Conservation (phyloP, 2,797 vertebrate genomes). For the Poeciliopsis presidionis region DNA sequence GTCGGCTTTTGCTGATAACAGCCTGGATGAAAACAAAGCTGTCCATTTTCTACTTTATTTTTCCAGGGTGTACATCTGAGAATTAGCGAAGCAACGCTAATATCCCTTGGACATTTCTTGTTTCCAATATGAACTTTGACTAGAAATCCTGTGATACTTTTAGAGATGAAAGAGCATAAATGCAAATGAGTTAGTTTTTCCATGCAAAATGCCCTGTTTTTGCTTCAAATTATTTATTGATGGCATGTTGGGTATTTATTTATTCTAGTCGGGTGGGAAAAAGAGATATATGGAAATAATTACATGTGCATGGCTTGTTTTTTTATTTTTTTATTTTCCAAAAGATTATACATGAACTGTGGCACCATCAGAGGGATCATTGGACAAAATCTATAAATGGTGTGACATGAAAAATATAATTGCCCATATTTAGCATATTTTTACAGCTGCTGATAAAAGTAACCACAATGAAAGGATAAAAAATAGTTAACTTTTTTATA, state of each 20-base stretch:
- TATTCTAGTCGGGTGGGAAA: neutral
- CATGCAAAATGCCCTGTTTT: constrained; percentile 5
- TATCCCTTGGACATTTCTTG: constrained; percentile 31
- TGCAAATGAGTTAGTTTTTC: constrained; percentile 6
- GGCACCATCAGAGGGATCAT: neutral
- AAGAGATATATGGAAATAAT: neutral
- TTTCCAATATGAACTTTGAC: constrained; percentile 27
- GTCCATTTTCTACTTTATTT: constrained; percentile 51
- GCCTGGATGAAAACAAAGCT: constrained; percentile 66
- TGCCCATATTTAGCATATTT: neutral
- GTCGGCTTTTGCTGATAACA: constrained; percentile 66
- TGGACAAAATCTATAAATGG: neutral
- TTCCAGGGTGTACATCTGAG: constrained; percentile 30
- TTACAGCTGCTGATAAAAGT: neutral
- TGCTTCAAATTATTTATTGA: constrained; percentile 2
- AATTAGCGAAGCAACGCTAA: constrained; percentile 45
- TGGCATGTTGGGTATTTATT: neutral
- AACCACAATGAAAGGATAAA: neutral
- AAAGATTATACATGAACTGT: neutral
- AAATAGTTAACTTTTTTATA: neutral
- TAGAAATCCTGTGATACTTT: constrained; percentile 5
- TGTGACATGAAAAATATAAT: neutral
- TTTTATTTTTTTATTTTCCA: no score
- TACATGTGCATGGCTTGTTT: neutral
- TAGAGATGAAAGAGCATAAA: neutral